These are phyloP conservation scores for Myrmecophaga tridactyla DNA, from an alignment of 2,113 vertebrate species.

Conservation along the genomic window DNA sequence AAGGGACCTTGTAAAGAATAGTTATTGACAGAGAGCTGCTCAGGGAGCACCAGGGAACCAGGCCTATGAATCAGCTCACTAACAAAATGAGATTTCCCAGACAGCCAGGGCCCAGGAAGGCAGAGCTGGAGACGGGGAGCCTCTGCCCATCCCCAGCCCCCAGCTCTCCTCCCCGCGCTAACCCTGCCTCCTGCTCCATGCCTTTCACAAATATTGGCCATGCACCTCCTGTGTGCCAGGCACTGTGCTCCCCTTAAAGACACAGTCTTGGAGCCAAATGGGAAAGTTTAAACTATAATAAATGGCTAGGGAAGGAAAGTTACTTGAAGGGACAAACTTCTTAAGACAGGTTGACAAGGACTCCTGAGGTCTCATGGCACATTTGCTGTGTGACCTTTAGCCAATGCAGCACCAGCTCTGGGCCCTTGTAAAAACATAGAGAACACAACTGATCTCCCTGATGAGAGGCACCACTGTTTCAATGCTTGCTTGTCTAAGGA, in stretches of 20 bases:
- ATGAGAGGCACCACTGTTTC: background rate
- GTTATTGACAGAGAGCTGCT: constrained; percentile 61
- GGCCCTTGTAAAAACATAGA: background rate
- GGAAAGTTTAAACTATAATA: background rate
- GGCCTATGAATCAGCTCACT: constrained; percentile 60
- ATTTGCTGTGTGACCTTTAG: background rate
- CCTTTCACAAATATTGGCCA: background rate
- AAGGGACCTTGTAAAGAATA: constrained; percentile 59
- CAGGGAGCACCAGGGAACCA: background rate
- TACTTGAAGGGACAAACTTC: background rate
- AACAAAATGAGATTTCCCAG: constrained; percentile 48
- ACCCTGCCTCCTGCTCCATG: fast-evolving
- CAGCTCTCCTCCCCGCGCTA: background rate
- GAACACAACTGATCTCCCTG: background rate
- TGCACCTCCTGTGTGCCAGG: background rate
- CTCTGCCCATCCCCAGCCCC: no score
- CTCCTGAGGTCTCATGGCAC: background rate
- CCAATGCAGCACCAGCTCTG: background rate
- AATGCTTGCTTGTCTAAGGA: background rate
- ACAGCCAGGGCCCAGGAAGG: background rate
- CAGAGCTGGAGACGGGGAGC: fast-evolving
- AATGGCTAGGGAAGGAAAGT: background rate
- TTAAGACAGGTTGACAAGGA: background rate
- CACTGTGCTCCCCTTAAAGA: fast-evolving
- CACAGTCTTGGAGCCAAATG: background rate